These are phyloP conservation scores for Eptesicus fuscus DNA, from an alignment of 2,113 vertebrate genomes.

Conservation along the genomic window DNA sequence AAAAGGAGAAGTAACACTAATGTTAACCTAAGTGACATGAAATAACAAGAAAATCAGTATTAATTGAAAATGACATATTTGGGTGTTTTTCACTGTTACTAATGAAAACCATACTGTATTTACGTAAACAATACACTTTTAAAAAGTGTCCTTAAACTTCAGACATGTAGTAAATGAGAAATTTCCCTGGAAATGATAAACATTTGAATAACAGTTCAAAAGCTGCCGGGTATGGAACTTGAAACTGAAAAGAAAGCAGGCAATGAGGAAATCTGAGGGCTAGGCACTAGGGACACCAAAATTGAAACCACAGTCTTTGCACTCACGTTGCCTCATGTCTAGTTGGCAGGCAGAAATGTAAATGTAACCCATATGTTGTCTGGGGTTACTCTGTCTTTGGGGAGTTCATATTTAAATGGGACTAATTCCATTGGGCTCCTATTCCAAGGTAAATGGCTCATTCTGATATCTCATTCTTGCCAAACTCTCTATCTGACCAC, in stretches of 20 bases:
- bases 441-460: not conserved
- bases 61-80: constrained; percentile 37
- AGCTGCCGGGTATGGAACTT: constrained; percentile 23
- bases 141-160: constrained; percentile 28
- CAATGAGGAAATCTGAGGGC: constrained; percentile 32
- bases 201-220: constrained; percentile 33
- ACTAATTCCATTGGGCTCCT: not conserved
- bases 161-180: constrained; percentile 51
- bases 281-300: not conserved
- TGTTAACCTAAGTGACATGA: not conserved
- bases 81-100: constrained; percentile 42
- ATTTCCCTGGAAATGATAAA: constrained; percentile 53
- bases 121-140: constrained; percentile 33
- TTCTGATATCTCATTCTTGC: not conserved
- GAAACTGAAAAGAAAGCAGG: constrained; percentile 39
- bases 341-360: constrained; percentile 47
- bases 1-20: not conserved
- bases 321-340: constrained; percentile 25
- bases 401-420: not conserved
- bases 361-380: constrained; percentile 23
- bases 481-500: not conserved
- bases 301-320: not conserved
- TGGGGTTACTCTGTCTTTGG: not conserved
- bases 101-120: constrained; percentile 53
- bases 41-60: constrained; percentile 40